These are phyloP conservation scores for Xestia c-nigrum DNA, from an alignment of 2,888 invertebrate species.

Conservation along the genomic window DNA sequence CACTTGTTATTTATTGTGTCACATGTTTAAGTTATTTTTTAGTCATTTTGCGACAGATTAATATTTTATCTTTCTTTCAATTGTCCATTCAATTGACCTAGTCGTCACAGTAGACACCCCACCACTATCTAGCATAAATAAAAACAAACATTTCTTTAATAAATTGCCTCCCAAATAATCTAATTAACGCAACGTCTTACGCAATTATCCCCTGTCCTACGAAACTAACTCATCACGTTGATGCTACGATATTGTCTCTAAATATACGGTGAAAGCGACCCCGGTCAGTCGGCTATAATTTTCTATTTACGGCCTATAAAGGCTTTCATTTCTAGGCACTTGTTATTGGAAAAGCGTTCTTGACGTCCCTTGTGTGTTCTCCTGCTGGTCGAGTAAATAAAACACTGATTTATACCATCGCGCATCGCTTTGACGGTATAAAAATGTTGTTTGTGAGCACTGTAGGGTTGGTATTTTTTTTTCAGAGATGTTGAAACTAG, in stretches of 20 bases:
- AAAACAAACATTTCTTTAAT: constrained; percentile 30
- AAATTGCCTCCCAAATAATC: constrained; percentile 42
- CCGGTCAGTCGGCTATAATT: constrained; percentile 78
- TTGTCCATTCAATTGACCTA: background rate
- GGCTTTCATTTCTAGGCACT: constrained; percentile 82
- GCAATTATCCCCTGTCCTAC: constrained; percentile 43
- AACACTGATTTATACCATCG: constrained; percentile 66
- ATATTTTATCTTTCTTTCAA: too few relatives aligned
- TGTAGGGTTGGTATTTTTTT: background rate
- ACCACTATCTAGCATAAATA: constrained; percentile 1
- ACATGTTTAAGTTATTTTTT: too few relatives aligned
- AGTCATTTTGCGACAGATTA: too few relatives aligned
- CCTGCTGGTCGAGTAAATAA: constrained; percentile 71
- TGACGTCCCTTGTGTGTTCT: constrained; percentile 69
- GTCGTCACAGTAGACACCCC: background rate
- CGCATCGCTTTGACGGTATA: constrained; percentile 29
- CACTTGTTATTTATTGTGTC: too few relatives aligned
- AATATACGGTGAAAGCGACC: constrained; percentile 78
- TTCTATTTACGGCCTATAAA: constrained; percentile 85
- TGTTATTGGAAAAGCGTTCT: constrained; percentile 81
- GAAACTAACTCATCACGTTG: constrained; percentile 42
- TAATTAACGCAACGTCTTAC: constrained; percentile 34
- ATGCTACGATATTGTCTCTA: constrained; percentile 69
- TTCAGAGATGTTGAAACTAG: background rate
- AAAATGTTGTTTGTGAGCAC: constrained; percentile 24